Percentiles rank a stretch among this genome's conserved stretches.
Evolutionary conservation across 2,113 vertebrate genomes (phyloP).

Genomic region (Cettia cetti): DNA sequence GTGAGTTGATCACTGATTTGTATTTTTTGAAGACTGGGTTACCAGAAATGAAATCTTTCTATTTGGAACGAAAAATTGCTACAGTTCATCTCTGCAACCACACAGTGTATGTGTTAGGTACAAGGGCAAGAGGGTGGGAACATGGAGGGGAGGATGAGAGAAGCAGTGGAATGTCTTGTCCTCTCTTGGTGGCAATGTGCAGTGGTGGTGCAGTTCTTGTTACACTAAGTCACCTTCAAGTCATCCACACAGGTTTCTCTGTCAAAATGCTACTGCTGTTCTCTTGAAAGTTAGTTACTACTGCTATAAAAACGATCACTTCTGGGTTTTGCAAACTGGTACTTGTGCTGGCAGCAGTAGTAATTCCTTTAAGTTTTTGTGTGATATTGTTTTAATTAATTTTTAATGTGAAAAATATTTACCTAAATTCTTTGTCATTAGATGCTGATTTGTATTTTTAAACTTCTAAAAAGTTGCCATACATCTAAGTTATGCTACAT

Average conservation of each 20-base stretch:
- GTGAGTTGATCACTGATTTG: fast-evolving
- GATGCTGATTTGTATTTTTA: neutral
- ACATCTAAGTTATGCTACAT: neutral
- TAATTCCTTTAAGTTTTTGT: neutral
- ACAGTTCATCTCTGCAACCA: neutral
- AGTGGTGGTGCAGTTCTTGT: neutral
- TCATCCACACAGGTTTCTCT: neutral
- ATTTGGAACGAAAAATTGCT: neutral
- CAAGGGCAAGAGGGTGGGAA: neutral
- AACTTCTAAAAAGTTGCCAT: neutral
- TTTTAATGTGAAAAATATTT: neutral
- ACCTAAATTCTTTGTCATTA: neutral
- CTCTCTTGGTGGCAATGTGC: neutral
- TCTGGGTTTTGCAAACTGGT: neutral
- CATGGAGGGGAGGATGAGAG: neutral
- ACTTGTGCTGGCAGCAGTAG: neutral
- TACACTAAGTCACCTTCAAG: neutral
- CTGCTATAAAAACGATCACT: neutral
- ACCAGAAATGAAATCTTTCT: neutral
- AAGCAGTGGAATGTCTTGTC: neutral
- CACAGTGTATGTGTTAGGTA: neutral
- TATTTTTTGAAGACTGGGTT: neutral
- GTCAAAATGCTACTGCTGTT: neutral
- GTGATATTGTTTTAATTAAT: neutral
- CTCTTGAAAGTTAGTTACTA: neutral